phyloP scores from a whole-genome alignment of 1,140 invertebrate species.

The Frieseomelitta varia region DNA sequence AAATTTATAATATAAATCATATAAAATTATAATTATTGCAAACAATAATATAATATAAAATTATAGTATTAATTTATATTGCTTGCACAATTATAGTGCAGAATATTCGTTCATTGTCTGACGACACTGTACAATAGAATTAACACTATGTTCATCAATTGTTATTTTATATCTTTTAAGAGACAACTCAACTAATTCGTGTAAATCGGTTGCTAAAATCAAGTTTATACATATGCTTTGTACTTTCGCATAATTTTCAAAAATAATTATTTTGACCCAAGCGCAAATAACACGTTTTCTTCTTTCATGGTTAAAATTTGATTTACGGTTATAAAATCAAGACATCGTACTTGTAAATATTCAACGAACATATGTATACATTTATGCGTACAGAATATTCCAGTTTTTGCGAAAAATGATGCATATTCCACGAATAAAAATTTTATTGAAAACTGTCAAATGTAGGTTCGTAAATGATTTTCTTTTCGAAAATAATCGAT shows the following conservation, averaged over 20 bases:
- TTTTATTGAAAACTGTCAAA: neutral
- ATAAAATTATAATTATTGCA: no score
- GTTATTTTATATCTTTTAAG: neutral
- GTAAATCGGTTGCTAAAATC: neutral
- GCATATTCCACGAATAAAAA: neutral
- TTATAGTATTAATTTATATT: no score
- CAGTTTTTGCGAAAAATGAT: neutral
- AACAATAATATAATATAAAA: no score
- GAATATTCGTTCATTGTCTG: neutral
- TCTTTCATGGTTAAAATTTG: no score
- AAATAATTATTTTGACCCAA: neutral
- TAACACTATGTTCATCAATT: no score
- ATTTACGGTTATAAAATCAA: neutral
- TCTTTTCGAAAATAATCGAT: no score
- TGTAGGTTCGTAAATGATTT: no score
- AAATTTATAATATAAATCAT: no score
- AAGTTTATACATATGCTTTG: neutral
- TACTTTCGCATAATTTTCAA: neutral
- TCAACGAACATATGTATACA: neutral
- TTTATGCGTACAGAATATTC: neutral
- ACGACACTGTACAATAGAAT: no score
- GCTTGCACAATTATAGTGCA: no score
- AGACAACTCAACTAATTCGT: neutral
- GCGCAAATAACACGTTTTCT: neutral
- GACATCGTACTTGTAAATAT: constrained; percentile 4